phyloP scores from a whole-genome alignment of 2,888 invertebrate genomes.

The Harpagoxenus sublaevis region DNA sequence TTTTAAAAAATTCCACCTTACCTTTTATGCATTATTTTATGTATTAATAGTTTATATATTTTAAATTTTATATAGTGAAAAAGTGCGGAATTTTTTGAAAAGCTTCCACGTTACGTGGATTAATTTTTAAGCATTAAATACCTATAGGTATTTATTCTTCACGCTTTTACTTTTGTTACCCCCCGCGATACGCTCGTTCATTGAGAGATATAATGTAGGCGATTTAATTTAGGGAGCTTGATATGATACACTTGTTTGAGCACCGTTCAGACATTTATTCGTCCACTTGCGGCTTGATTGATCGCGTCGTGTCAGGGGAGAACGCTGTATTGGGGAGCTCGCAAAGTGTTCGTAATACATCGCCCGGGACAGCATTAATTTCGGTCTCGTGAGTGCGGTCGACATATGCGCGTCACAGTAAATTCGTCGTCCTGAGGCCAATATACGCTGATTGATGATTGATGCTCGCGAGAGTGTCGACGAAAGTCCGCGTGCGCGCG shows the following conservation, averaged over 20 bases:
- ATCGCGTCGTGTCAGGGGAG: not conserved
- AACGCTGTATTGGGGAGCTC: not conserved
- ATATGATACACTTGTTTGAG: constrained; percentile 3
- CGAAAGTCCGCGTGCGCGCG: constrained; percentile 45
- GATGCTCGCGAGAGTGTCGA: constrained; percentile 49
- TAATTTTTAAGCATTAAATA: not conserved
- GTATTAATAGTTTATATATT: not conserved
- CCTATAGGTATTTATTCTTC: not conserved
- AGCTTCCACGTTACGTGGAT: not conserved
- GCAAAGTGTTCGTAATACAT: constrained; percentile 43
- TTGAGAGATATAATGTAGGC: not conserved
- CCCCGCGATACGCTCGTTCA: not conserved
- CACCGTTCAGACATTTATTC: constrained; percentile 8
- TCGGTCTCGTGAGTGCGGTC: constrained; percentile 48
- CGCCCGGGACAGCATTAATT: constrained; percentile 47
- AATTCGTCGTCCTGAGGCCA: constrained; percentile 48
- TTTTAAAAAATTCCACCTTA: not conserved
- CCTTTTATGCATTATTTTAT: not conserved
- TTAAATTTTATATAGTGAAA: not conserved
- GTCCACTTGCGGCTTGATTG: constrained; percentile 18
- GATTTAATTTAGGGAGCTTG: not conserved
- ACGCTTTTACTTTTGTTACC: not conserved
- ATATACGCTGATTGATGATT: constrained; percentile 53
- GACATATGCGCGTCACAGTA: constrained; percentile 33
- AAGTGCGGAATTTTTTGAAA: not conserved